Evolutionary conservation across 2,797 vertebrate species (phyloP).

Genomic region (Malurus leucopterus): DNA sequence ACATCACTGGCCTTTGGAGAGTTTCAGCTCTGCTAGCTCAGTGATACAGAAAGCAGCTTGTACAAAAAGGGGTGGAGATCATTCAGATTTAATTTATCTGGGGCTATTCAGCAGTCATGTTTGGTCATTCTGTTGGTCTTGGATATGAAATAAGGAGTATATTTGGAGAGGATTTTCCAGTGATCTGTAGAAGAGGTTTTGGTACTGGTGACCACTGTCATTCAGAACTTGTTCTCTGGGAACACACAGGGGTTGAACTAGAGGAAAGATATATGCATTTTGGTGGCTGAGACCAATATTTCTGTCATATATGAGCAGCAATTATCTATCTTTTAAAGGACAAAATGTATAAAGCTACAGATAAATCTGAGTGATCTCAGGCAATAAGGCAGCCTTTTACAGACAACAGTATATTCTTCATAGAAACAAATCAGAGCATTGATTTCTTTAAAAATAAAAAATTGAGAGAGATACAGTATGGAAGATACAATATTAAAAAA

Average conservation of each 20-base stretch:
- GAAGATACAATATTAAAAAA: background rate
- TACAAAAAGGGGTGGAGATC: background rate
- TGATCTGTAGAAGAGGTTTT: background rate
- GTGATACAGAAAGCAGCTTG: background rate
- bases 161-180: background rate
- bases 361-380: background rate
- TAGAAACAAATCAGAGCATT: background rate
- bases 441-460: background rate
- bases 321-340: background rate
- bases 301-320: background rate
- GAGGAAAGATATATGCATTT: background rate
- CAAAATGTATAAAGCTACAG: background rate
- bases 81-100: background rate
- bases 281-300: background rate
- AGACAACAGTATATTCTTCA: background rate
- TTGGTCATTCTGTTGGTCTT: background rate
- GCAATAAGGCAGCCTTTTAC: background rate
- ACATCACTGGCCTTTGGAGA: background rate
- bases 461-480: background rate
- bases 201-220: background rate
- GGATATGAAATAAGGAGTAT: background rate
- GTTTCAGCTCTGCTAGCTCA: background rate
- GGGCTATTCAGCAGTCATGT: background rate
- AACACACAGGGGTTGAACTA: background rate
- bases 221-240: background rate